Evolutionary conservation across 2,888 invertebrate genomes (phyloP).

Genomic region (Dynastes grantii): DNA sequence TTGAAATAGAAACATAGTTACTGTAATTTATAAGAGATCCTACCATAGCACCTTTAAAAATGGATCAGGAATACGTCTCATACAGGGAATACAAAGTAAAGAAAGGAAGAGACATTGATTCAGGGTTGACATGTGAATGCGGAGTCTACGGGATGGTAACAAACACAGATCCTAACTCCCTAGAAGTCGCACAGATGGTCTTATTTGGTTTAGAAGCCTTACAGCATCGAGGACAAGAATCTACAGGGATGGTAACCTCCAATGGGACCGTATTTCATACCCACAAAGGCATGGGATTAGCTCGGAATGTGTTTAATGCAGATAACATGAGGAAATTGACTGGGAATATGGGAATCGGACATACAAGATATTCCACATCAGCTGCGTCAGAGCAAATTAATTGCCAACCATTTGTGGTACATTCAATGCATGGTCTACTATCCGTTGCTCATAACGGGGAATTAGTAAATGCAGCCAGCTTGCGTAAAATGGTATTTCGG

Average conservation of each 20-base stretch:
- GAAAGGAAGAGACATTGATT: conserved; percentile 13
- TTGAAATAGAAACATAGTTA: background rate
- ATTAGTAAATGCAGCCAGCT: conserved; percentile 91
- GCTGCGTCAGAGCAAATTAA: conserved; percentile 95
- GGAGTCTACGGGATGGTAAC: conserved; percentile 96
- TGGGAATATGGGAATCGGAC: conserved; percentile 95
- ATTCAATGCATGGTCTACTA: conserved; percentile 94
- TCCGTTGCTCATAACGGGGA: conserved; percentile 99
- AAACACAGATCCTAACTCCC: conserved; percentile 77
- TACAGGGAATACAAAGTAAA: conserved; percentile 18
- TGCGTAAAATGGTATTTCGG: conserved; percentile 84
- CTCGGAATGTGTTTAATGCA: conserved; percentile 92
- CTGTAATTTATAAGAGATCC: background rate
- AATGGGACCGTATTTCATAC: conserved; percentile 87
- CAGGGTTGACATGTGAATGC: conserved; percentile 79
- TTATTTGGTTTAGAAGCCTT: conserved; percentile 92
- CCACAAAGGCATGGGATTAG: conserved; percentile 97
- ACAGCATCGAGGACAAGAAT: conserved; percentile 98
- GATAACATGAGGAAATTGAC: conserved; percentile 88
- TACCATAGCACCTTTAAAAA: background rate
- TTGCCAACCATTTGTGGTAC: conserved; percentile 98
- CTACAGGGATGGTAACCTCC: conserved; percentile 96
- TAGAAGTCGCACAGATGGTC: conserved; percentile 92
- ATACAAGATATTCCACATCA: conserved; percentile 97
- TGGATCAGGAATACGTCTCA: background rate